phyloP scores from a whole-genome alignment of 1,140 invertebrate species.

The Chlorops oryzae region DNA sequence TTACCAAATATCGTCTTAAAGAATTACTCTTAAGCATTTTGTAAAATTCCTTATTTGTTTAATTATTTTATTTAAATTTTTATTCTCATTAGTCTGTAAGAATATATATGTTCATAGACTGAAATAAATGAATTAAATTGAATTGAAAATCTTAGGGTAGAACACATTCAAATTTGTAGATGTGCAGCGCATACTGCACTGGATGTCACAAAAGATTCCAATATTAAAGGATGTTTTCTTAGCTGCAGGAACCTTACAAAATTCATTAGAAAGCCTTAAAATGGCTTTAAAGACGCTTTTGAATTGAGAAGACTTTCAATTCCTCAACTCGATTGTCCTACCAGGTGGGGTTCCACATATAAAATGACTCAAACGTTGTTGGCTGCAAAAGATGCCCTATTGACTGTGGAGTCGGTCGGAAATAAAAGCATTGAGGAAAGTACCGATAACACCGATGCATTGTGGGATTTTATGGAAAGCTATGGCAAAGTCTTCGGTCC shows the following conservation, averaged over 20 bases:
- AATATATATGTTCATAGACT: too few species aligned
- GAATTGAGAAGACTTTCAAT: conserved; percentile 10
- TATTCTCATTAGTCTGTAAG: too few species aligned
- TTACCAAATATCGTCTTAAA: too few species aligned
- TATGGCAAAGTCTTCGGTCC: conserved; percentile 10
- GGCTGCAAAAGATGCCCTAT: conserved; percentile 8
- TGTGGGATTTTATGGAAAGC: conserved; percentile 13
- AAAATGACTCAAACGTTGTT: conserved; percentile 10
- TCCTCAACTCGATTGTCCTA: conserved; percentile 15
- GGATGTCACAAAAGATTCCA: conserved; percentile 7
- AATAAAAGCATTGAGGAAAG: conserved; percentile 6
- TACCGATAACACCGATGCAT: not conserved
- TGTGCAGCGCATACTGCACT: conserved; percentile 7
- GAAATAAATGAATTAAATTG: too few species aligned
- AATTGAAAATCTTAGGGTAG: too few species aligned
- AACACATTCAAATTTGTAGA: conserved; percentile 5
- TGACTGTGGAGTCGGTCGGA: conserved; percentile 9
- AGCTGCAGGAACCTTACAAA: conserved; percentile 6
- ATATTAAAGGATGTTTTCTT: not conserved
- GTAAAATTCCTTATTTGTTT: too few species aligned
- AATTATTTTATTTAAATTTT: too few species aligned
- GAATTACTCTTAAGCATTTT: too few species aligned
- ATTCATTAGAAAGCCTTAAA: conserved; percentile 11
- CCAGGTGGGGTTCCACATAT: conserved; percentile 17
- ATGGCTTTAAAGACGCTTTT: conserved; percentile 6